Evolutionary conservation across 1,140 invertebrate genomes (phyloP).

Genomic region (Scaptomyza hsui): DNA sequence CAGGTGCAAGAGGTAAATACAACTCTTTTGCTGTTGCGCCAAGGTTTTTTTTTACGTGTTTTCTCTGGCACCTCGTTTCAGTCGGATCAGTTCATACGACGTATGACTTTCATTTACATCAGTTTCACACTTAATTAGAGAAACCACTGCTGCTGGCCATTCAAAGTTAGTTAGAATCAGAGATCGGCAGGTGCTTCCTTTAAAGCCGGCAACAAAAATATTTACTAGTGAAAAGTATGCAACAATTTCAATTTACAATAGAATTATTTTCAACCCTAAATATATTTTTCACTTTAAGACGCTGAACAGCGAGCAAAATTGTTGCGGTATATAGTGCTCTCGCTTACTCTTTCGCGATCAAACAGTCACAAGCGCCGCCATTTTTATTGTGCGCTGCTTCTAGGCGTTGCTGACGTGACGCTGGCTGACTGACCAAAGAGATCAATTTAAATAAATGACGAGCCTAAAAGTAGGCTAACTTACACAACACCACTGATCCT

Average conservation of each 20-base stretch:
- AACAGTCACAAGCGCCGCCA: constrained; percentile 49
- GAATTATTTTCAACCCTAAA: constrained; percentile 74
- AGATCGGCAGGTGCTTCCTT: constrained; percentile 11
- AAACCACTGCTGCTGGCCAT: constrained; percentile 12
- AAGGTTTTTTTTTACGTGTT: not conserved
- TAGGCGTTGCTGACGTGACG: constrained; percentile 81
- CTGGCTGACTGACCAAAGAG: constrained; percentile 48
- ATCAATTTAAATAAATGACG: constrained; percentile 56
- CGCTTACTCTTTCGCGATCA: constrained; percentile 55
- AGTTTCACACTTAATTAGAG: constrained; percentile 53
- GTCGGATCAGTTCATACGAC: constrained; percentile 20
- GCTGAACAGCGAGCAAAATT: constrained; percentile 53
- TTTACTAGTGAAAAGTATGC: constrained; percentile 75
- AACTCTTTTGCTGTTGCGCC: constrained; percentile 30
- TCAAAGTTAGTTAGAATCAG: not conserved
- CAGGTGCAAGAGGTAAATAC: not conserved
- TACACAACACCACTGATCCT: constrained; percentile 43
- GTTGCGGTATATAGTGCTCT: constrained; percentile 57
- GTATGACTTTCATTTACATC: constrained; percentile 35
- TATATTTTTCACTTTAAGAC: constrained; percentile 58
- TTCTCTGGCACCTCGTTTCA: constrained; percentile 29
- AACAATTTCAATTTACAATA: constrained; percentile 56
- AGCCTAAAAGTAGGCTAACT: constrained; percentile 74
- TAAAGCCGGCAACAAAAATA: constrained; percentile 53
- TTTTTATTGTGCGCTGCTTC: constrained; percentile 69